A percentile compares a stretch with the other conserved stretches of the same genome.
Evolutionary conservation across 2,888 invertebrate genomes (phyloP).

Genomic region (Drosophila siamana): DNA sequence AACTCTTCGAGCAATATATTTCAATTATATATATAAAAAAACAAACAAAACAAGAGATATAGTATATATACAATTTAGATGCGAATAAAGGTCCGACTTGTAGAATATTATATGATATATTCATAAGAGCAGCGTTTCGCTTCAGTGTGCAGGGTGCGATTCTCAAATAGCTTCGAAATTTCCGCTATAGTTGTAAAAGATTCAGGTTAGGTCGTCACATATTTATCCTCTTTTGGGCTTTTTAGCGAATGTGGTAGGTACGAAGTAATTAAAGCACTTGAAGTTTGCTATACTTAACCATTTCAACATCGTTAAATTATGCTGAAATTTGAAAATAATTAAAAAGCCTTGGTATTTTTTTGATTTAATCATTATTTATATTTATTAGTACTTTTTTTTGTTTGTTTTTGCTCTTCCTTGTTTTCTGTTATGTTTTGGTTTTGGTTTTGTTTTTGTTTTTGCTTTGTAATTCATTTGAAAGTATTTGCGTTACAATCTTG

Average conservation of each 20-base stretch:
- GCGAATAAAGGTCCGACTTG: constrained; percentile 74
- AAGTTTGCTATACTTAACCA: too few species aligned
- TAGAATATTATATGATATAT: constrained; percentile 55
- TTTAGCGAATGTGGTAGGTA: neutral
- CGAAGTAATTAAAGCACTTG: too few species aligned
- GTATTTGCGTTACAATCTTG: constrained; percentile 60
- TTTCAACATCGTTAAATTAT: neutral
- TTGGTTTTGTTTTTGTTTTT: constrained; percentile 10
- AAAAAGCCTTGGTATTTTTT: neutral
- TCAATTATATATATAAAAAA: constrained; percentile 72
- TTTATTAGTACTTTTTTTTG: constrained; percentile 60
- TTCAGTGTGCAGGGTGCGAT: neutral
- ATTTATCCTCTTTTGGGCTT: neutral
- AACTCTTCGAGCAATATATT: constrained; percentile 72
- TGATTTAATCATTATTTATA: constrained; percentile 67
- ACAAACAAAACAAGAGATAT: constrained; percentile 39
- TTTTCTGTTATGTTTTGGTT: constrained; percentile 12
- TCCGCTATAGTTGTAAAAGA: neutral
- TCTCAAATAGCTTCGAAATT: neutral
- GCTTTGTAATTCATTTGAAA: constrained; percentile 49
- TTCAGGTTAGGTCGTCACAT: neutral
- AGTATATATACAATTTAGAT: constrained; percentile 43
- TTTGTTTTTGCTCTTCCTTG: constrained; percentile 36
- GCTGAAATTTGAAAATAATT: constrained; percentile 5
- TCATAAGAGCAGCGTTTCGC: constrained; percentile 29